Conservation (phyloP, 1,140 invertebrate species). For the Ceratitis capitata region DNA sequence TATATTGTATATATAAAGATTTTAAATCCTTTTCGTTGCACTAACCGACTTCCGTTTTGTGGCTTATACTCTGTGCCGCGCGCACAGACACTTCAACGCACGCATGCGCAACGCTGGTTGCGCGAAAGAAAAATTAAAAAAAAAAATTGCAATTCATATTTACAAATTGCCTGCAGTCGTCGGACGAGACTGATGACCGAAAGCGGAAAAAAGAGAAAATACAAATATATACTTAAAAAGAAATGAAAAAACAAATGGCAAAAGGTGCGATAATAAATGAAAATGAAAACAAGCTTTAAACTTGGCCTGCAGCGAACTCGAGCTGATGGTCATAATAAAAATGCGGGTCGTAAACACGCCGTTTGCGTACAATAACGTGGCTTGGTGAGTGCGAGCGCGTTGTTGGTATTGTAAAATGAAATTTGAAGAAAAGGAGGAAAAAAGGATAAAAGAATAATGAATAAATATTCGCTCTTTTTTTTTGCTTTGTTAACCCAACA, state of each 20-base stretch:
- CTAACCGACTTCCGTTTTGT: background rate
- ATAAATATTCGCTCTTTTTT: too few relatives aligned
- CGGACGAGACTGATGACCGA: background rate
- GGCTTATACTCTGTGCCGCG: background rate
- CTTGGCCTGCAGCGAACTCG: slow-evolving; percentile 5
- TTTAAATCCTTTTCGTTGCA: background rate
- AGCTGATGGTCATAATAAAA: background rate
- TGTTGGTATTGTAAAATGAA: too few relatives aligned
- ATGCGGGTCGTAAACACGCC: slow-evolving; percentile 17
- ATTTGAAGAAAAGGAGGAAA: background rate
- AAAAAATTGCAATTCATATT: background rate
- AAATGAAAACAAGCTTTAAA: slow-evolving; percentile 16
- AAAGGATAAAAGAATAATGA: slow-evolving; percentile 27
- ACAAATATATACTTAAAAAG: too few relatives aligned
- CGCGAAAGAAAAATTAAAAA: too few relatives aligned
- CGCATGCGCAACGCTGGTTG: slow-evolving; percentile 36
- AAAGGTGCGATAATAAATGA: slow-evolving; percentile 24
- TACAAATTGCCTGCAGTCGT: slow-evolving; percentile 25
- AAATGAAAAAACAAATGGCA: background rate
- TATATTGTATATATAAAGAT: too few relatives aligned
- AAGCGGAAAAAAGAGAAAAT: background rate
- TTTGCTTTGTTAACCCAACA: background rate
- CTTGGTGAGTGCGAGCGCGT: background rate
- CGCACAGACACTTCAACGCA: background rate
- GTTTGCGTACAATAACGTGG: slow-evolving; percentile 24